Evolutionary conservation across 1,140 invertebrate genomes (phyloP).

Genomic region (Cecropterus lyciades): DNA sequence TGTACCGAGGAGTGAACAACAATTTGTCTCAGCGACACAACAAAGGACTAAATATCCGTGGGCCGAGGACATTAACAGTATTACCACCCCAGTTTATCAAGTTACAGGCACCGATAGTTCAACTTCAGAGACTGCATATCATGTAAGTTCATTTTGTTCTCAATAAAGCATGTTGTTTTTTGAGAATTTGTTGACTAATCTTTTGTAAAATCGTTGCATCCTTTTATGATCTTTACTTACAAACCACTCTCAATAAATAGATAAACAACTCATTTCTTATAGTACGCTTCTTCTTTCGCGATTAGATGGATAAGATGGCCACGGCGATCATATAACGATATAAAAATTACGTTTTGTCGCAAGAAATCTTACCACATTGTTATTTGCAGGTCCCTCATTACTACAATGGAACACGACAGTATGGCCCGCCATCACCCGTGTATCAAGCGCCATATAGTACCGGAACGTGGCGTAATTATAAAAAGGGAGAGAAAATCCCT

Average conservation of each 20-base stretch:
- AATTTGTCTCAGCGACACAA: constrained; percentile 71
- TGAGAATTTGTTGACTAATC: too few species aligned
- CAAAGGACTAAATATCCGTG: constrained; percentile 80
- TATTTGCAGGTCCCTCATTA: constrained; percentile 73
- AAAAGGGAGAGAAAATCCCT: constrained; percentile 56
- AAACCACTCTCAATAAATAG: too few species aligned
- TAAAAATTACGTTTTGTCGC: too few species aligned
- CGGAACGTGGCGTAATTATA: constrained; percentile 63
- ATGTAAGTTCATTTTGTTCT: constrained; percentile 50
- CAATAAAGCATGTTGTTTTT: neutral
- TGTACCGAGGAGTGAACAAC: constrained; percentile 75
- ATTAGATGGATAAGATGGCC: too few species aligned
- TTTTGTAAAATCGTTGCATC: too few species aligned
- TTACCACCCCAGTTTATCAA: constrained; percentile 68
- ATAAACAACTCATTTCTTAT: too few species aligned
- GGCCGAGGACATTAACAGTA: constrained; percentile 74
- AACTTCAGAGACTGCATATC: constrained; percentile 75
- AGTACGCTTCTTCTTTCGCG: too few species aligned
- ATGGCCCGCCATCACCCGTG: constrained; percentile 72
- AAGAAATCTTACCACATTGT: neutral
- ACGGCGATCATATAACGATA: too few species aligned
- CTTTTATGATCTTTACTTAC: too few species aligned
- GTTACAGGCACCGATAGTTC: constrained; percentile 78
- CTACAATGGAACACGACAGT: constrained; percentile 65
- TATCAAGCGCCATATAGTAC: constrained; percentile 76